Conservation (phyloP, 1,140 invertebrate genomes). For the Drosophila ananassae region DNA sequence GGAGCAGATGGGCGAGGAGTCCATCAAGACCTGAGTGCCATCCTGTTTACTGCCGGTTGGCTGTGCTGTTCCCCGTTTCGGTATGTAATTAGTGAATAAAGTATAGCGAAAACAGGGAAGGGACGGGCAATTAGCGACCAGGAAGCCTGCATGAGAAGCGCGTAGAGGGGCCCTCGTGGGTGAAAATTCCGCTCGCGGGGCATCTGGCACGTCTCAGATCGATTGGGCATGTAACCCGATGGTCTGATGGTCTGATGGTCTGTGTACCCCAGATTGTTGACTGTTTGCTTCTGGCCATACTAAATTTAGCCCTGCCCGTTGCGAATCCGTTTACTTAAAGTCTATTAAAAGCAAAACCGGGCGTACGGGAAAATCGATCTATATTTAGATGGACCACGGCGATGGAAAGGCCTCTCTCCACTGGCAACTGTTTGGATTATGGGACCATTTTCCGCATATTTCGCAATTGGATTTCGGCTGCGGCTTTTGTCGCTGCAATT, state of each 20-base stretch:
- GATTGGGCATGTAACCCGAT: slow-evolving; percentile 46
- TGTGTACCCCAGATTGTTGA: slow-evolving; percentile 38
- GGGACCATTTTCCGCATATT: slow-evolving; percentile 15
- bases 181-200: slow-evolving; percentile 24
- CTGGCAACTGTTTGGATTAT: slow-evolving; percentile 7
- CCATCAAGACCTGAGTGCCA: neutral
- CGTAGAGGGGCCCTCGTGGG: slow-evolving; percentile 8
- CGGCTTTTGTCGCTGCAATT: slow-evolving; percentile 18
- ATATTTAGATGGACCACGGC: slow-evolving; percentile 27
- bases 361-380: slow-evolving; percentile 38
- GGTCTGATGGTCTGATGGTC: slow-evolving; percentile 16
- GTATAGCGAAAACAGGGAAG: neutral
- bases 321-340: slow-evolving; percentile 41
- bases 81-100: neutral
- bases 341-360: slow-evolving; percentile 31
- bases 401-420: neutral
- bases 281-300: slow-evolving; percentile 42
- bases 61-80: too few species aligned
- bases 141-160: neutral
- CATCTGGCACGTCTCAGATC: slow-evolving; percentile 40
- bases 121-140: neutral
- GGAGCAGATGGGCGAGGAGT: slow-evolving; percentile 23
- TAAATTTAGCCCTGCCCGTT: slow-evolving; percentile 31
- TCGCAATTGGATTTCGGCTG: slow-evolving; percentile 26
- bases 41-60: neutral